Base-by-base conservation (phyloP, 2,113 vertebrate species). In the Callopanchax toddi region DNA sequence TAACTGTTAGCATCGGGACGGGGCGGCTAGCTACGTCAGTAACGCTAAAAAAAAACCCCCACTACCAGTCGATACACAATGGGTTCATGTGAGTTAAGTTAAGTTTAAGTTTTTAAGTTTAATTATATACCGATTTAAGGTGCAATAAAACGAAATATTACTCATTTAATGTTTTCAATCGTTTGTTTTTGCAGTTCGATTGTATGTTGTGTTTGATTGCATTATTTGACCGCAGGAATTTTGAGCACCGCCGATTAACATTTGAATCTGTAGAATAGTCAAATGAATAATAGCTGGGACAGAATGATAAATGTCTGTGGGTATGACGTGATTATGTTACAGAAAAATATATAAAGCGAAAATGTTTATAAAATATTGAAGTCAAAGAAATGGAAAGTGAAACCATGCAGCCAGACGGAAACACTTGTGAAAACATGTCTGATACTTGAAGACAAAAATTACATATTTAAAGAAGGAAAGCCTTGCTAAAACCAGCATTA, bases 341-440 rank as follows among this genome's bases (percentile, higher is more conserved):
- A 49, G 1, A 32, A 32, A 32, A 22, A 17, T 4, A 50, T 4
- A 50, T 15, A 25, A 17, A 25, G 2, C 6, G 5, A 22, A 22
- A 57, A 48, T 34, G 0, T 20, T 3, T 26, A 67, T 11, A 0
- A 29, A 3, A 78, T 8, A 3, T 56, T n/a, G 12, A 13, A 32
- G 4, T 18, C 17, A 13, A 1, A 17, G 36, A 34, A 50, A 51
- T 66, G 36, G 55, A 79, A 76, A 76, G 18, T 60, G 81, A 76
- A 79, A 71, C 9, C 10, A 1, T 22, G 44, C 29, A n/a, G 22
- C 16, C 13, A 12, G 17, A 43, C 2, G n/a, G 22, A 15, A 4
- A 36, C 5, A 3, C 12, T 11, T 26, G 2, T 21, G 20, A 25
- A 32, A 23, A 62, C 45, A n/a, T 49, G 15, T 11, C 20, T 29